phyloP scores from a whole-genome alignment of 2,797 vertebrate genomes.

The Schizopygopsis pylzovi region DNA sequence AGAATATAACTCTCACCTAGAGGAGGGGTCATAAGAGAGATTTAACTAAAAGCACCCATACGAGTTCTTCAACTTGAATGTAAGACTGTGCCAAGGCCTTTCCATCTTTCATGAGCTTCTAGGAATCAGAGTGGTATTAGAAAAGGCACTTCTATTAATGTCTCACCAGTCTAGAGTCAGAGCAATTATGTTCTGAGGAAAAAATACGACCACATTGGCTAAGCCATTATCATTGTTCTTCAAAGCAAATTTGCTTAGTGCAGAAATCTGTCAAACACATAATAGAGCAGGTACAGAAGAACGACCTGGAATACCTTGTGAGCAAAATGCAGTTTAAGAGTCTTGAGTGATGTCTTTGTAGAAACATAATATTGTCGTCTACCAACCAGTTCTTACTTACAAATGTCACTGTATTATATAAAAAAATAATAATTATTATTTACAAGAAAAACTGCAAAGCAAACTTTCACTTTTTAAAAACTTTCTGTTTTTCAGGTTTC shows the following conservation, averaged over 20 bases:
- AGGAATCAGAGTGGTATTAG: constrained; percentile 25
- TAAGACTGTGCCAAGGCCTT: constrained; percentile 17
- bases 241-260: not conserved
- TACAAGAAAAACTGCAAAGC: not conserved
- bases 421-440: too few species aligned
- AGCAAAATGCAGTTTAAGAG: not conserved
- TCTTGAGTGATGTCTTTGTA: constrained; percentile 22
- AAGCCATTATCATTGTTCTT: constrained; percentile 24
- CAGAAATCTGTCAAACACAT: constrained; percentile 19
- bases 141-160: constrained; percentile 30
- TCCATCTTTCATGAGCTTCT: constrained; percentile 39
- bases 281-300: constrained; percentile 5
- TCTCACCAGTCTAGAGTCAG: constrained; percentile 19
- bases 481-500: not conserved
- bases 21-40: constrained; percentile 58
- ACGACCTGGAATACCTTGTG: not conserved
- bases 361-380: not conserved
- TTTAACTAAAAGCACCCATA: constrained; percentile 25
- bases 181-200: constrained; percentile 34
- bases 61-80: constrained; percentile 34
- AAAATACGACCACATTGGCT: constrained; percentile 1
- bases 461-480: not conserved
- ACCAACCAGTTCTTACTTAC: not conserved
- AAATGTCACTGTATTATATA: constrained; percentile 8
- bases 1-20: constrained; percentile 92